Evolutionary conservation across 2,797 vertebrate species (phyloP).

Genomic region (Acropternis orthonyx): DNA sequence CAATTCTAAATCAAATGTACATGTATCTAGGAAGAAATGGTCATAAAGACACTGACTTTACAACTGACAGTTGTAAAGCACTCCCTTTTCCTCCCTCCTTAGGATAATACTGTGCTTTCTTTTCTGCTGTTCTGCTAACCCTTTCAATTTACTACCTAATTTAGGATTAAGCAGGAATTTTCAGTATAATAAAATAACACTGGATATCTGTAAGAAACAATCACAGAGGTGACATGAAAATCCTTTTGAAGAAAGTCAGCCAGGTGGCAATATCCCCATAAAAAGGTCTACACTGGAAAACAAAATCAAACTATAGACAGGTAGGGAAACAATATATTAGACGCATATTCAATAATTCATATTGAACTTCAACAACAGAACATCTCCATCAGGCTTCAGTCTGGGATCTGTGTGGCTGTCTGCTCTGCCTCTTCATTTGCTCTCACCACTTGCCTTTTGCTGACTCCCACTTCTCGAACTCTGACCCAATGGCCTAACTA

Average conservation of each 20-base stretch:
- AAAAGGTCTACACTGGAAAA: not conserved
- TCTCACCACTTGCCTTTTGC: not conserved
- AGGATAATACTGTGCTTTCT: not conserved
- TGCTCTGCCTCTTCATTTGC: not conserved
- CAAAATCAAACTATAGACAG: not conserved
- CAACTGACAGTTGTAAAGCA: not conserved
- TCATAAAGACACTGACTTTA: not conserved
- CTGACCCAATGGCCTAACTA: not conserved
- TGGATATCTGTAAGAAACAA: not conserved
- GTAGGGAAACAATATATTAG: not conserved
- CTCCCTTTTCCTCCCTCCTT: not conserved
- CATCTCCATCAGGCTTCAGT: not conserved
- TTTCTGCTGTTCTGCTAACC: not conserved
- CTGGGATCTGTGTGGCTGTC: not conserved
- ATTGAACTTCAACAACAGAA: not conserved
- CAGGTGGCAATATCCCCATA: not conserved
- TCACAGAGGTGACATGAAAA: not conserved
- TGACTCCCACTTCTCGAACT: not conserved
- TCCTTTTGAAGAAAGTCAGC: not conserved
- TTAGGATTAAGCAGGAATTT: not conserved
- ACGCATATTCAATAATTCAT: not conserved
- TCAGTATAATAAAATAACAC: not conserved
- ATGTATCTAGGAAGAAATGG: not conserved
- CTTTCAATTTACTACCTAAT: not conserved
- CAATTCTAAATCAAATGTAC: not conserved